Evolutionary conservation across 2,797 vertebrate genomes (phyloP), one percentile per base, ranked within the genome.

Genomic region (Perodicticus potto): DNA sequence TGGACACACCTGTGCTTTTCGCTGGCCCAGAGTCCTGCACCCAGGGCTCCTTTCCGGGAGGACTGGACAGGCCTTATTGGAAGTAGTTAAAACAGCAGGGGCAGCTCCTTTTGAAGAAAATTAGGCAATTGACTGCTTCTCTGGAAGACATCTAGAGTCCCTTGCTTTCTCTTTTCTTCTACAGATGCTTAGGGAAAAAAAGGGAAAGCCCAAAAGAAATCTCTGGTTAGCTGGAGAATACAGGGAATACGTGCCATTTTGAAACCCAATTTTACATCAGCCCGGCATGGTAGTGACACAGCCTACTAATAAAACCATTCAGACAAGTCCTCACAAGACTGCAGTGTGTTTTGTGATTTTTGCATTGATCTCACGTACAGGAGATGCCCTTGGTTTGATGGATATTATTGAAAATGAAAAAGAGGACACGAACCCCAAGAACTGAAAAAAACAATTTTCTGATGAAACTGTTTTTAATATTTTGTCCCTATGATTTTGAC

Each of bases 211-310:
- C 77, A 10, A 49, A 84, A 59, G 57, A 77, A 86, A 84, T 67
- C 7, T 87, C 29, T 76, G 14, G 43, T 63, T 80, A 89, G 59
- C 22, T 69, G 13, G n/a, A 59, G 32, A 88, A 59, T n/a, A 93
- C 37, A 34, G 82, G 74, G 93, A 95, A 80, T 37, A 69, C 80
- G 85, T 93, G 93, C 92, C 83, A 95, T 96, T 95, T 93, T 14
- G 37, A 84, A 94, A 86, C 11, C 27, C 19, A 65, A 27, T 65
- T 94, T 94, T 77, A 76, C 73, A 72, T 82, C 73, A 91, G 65
- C 88, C 27, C 17, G 45, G 1, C 43, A 59, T 89, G 23, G 16
- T 16, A 53, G 49, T 92, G 88, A 96, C 85, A 92, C 88, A 92
- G 49, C 61, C 4, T 83, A 72, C 14, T 43, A 92, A 95, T 65